Base-by-base conservation (phyloP, 2,888 invertebrate genomes). In the Augochlorella aurata region DNA sequence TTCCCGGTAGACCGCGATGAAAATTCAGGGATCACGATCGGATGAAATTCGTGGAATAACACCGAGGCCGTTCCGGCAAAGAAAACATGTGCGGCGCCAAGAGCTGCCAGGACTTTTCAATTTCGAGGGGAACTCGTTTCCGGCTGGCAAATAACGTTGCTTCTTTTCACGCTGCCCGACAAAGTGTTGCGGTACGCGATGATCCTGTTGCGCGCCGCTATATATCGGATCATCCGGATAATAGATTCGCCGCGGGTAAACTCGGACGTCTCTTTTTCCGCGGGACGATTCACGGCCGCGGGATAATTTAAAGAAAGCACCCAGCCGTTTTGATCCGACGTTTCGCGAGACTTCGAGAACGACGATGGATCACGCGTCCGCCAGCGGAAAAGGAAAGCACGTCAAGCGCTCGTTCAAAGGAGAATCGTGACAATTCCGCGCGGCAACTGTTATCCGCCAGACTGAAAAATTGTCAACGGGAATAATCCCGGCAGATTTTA, bases 221-320 rank as follows among this genome's bases (percentile, higher is more conserved):
- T 72, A 76, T 76, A 76, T 81, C 82, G 82, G 82, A 76, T 81
- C 68, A 82, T 82, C 81, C 82, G 82, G 82, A 81, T 76, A 81
- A 82, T 82, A 82, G 82, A 82, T 82, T 81, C 50, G 47, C 75
- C 72, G 54, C 29, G 54, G 47, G 65, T 70, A 74, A 81, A 81
- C 81, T 71, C 45, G 12, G 24, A 24, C 50, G n/a, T 63, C 12
- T 3, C 38, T 44, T 38, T 63, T 70, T 67, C 70, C 72, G 45
- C 45, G 45, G 49, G 24, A 10, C 21, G 44, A 50, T 63, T 44
- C 21, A 24, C 58, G 12, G n/a, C 47, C 9, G 10, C n/a, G 58
- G 18, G 14, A 45, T 4, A 81, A 81, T 81, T 81, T 80, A 81
- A 81, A 81, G 66, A 74, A 80, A 81, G 81, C 81, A 81, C 0